Percentiles rank a stretch among this genome's conserved stretches.
Evolutionary conservation across 37 sponge, comb jelly and placozoan species (phyloP).

Genomic region (Ianthella basta): DNA sequence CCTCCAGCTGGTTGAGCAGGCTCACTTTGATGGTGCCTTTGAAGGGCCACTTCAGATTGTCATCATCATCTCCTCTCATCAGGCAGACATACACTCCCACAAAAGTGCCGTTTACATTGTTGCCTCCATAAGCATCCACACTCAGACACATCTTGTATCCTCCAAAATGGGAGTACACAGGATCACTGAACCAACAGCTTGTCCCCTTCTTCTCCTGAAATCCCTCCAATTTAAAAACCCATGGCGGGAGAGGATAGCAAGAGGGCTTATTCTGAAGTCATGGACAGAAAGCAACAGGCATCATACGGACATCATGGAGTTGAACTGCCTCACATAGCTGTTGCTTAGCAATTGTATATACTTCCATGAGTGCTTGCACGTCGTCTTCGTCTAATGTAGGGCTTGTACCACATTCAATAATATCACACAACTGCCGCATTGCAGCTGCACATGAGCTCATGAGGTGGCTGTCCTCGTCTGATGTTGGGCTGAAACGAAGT

Average conservation of each 20-base stretch:
- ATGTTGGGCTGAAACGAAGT: no score
- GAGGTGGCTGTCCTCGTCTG: no score
- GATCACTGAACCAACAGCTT: conserved; percentile 34
- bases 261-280: conserved; percentile 21
- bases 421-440: no score
- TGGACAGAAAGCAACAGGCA: conserved; percentile 9
- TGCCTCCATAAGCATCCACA: conserved; percentile 22
- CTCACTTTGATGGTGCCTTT: conserved; percentile 42
- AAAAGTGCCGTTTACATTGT: conserved; percentile 20
- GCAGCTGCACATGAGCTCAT: no score
- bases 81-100: conserved; percentile 43
- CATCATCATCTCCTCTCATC: conserved; percentile 55
- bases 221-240: conserved; percentile 17
- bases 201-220: conserved; percentile 12
- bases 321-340: no score
- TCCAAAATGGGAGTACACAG: conserved; percentile 52
- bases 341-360: no score
- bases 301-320: no score
- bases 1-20: conserved; percentile 55
- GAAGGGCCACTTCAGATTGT: conserved; percentile 52
- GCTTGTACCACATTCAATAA: no score
- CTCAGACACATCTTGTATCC: conserved; percentile 53
- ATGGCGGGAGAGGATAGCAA: conserved; percentile 5
- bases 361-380: no score
- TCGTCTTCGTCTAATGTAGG: no score